Evolutionary conservation across 2,113 vertebrate species (phyloP).

Genomic region (Myiopsitta monachus): DNA sequence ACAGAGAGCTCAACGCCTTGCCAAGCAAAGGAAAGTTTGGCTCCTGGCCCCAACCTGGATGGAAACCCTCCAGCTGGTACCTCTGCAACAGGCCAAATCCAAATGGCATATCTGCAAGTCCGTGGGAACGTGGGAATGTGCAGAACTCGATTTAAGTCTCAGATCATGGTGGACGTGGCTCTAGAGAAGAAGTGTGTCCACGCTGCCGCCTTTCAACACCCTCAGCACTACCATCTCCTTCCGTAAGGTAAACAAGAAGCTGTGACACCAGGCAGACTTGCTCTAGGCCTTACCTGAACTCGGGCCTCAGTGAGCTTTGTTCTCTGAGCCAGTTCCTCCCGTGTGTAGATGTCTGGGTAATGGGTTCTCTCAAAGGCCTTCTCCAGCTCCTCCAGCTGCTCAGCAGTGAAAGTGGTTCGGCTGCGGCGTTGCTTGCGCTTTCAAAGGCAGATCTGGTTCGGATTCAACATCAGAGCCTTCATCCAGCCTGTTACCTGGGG

Average conservation of each 20-base stretch:
- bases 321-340: slow-evolving; percentile 96
- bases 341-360: slow-evolving; percentile 98
- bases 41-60: not conserved
- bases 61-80: slow-evolving; percentile 13
- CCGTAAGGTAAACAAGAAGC: not conserved
- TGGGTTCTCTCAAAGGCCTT: slow-evolving; percentile 98
- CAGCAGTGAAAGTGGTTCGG: slow-evolving; percentile 95
- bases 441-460: slow-evolving; percentile 93
- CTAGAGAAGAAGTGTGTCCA: not conserved
- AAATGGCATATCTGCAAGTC: not conserved
- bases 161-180: not conserved
- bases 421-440: slow-evolving; percentile 97
- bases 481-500: slow-evolving; percentile 90
- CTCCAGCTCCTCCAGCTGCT: slow-evolving; percentile 98
- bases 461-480: slow-evolving; percentile 96
- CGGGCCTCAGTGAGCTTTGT: slow-evolving; percentile 96
- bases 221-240: not conserved
- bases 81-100: not conserved
- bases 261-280: not conserved
- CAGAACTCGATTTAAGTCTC: not conserved
- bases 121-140: not conserved
- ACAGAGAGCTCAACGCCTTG: not conserved
- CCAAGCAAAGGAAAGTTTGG: not conserved
- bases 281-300: slow-evolving; percentile 84
- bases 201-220: not conserved